These are phyloP conservation scores for Laticauda colubrina DNA, from an alignment of 2,113 vertebrate genomes.

Conservation along the genomic window DNA sequence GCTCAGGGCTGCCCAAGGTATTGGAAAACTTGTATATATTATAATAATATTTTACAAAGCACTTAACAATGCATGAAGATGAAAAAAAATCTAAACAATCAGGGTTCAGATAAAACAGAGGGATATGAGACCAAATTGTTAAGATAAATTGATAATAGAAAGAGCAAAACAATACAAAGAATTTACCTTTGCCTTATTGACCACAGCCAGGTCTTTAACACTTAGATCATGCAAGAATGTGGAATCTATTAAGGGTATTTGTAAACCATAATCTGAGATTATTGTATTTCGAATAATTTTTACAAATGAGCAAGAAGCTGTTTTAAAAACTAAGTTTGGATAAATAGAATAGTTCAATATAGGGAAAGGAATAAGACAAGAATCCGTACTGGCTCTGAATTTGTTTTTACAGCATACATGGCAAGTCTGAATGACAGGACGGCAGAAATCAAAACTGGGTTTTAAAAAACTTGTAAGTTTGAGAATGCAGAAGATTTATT, in stretches of 20 bases:
- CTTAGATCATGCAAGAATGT: background rate
- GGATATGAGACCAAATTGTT: background rate
- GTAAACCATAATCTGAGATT: background rate
- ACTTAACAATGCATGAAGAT: background rate
- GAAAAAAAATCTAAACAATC: background rate
- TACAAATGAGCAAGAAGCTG: background rate
- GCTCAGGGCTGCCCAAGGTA: no score
- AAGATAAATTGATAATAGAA: background rate
- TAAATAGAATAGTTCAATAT: background rate
- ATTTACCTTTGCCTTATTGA: background rate
- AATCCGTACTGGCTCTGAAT: background rate
- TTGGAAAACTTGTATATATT: background rate
- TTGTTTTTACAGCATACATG: background rate
- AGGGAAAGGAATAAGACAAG: background rate
- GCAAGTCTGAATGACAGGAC: no score
- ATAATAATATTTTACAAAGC: background rate
- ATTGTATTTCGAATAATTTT: background rate
- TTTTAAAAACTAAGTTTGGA: background rate
- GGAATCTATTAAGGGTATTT: background rate
- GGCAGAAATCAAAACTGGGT: no score
- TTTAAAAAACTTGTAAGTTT: no score
- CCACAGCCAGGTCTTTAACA: background rate
- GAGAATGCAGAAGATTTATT: no score
- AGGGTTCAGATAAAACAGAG: background rate
- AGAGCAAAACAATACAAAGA: background rate